These are phyloP conservation scores for Boloria selene DNA, from an alignment of 2,888 invertebrate species.

Conservation along the genomic window DNA sequence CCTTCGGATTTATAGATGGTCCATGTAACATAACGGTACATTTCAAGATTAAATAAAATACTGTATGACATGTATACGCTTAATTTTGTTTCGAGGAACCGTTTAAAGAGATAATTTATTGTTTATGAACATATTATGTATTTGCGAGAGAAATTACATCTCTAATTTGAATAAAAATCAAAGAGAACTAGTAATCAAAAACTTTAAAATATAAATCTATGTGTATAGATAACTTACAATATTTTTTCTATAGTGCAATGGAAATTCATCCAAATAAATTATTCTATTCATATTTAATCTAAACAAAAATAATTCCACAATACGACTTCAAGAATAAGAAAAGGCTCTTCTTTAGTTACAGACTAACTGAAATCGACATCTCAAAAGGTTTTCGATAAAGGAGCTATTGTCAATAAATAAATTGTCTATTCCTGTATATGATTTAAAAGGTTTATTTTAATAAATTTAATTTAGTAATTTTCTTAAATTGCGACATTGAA, in stretches of 20 bases:
- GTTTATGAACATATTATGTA: no score
- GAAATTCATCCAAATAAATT: no score
- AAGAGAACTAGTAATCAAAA: background rate
- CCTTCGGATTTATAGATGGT: constrained; percentile 14
- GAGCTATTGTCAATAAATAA: constrained; percentile 14
- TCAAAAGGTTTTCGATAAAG: constrained; percentile 15
- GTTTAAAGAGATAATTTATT: background rate
- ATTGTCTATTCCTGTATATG: constrained; percentile 1
- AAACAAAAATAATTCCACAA: background rate
- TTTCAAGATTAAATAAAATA: background rate
- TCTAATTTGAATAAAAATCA: no score
- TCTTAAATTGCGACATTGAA: constrained; percentile 16
- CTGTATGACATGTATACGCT: no score
- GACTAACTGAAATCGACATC: constrained; percentile 17
- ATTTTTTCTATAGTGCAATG: background rate
- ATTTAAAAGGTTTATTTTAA: background rate
- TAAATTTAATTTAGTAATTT: background rate
- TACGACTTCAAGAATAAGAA: constrained; percentile 13
- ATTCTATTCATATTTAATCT: no score
- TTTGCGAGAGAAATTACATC: no score
- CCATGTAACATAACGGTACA: constrained; percentile 7
- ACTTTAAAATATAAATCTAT: background rate
- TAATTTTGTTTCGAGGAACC: background rate
- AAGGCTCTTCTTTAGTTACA: constrained; percentile 4
- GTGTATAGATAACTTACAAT: background rate